These are phyloP conservation scores for Oceanites oceanicus DNA, from an alignment of 2,113 vertebrate species.

Conservation along the genomic window DNA sequence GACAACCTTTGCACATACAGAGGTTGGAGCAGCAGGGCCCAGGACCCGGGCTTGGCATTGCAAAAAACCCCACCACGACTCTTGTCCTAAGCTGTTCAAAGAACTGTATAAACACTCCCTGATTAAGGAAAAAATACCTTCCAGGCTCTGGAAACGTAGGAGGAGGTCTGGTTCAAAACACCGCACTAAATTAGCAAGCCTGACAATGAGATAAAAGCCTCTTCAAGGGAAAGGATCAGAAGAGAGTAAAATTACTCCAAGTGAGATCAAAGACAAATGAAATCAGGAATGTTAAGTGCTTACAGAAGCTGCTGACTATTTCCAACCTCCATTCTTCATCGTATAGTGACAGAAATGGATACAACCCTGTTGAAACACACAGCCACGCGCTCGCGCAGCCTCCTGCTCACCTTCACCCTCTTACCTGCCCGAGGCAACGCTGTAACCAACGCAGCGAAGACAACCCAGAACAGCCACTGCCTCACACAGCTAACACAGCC, in stretches of 20 bases:
- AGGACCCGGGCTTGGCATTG: not conserved
- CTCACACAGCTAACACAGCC: not conserved
- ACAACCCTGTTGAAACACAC: not conserved
- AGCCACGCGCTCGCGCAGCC: fast-evolving
- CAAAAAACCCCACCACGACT: not conserved
- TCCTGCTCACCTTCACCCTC: not conserved
- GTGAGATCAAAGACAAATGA: conserved; percentile 60
- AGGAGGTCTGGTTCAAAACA: conserved; percentile 55
- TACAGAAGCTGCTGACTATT: conserved; percentile 51
- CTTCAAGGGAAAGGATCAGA: conserved; percentile 55
- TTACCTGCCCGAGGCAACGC: not conserved
- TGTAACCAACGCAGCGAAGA: not conserved
- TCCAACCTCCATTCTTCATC: not conserved
- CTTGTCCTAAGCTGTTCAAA: not conserved
- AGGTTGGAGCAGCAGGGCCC: not conserved
- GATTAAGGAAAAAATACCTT: conserved; percentile 27
- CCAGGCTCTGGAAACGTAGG: not conserved
- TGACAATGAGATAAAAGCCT: conserved; percentile 64
- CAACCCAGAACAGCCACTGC: not conserved
- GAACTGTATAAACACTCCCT: not conserved
- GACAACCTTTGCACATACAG: not conserved
- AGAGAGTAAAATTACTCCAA: conserved; percentile 53
- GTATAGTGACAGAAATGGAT: not conserved
- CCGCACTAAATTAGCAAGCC: conserved; percentile 7
- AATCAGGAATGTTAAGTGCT: conserved; percentile 59